A percentile compares a stretch with the other conserved stretches of the same genome.
These are phyloP conservation scores for Halcyon senegalensis DNA, from an alignment of 2,113 vertebrate species.

Conservation along the genomic window DNA sequence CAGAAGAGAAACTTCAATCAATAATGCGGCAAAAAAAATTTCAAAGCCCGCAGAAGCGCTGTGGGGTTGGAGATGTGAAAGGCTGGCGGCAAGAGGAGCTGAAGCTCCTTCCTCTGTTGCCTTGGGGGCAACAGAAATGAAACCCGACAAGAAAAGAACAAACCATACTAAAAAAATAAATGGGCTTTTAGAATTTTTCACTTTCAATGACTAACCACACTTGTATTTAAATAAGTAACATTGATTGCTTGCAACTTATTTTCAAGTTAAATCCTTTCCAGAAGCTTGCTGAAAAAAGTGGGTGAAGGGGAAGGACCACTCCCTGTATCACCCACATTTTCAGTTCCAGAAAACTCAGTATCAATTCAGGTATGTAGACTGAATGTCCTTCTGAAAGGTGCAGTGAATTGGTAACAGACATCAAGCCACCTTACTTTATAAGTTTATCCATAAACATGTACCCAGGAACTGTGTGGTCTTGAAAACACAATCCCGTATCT, in stretches of 20 bases:
- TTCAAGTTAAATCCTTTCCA: not conserved
- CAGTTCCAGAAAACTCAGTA: not conserved
- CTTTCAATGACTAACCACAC: not conserved
- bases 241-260: not conserved
- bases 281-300: not conserved
- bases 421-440: accelerated
- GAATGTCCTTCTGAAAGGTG: accelerated
- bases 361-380: not conserved
- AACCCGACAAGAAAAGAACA: not conserved
- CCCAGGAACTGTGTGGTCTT: not conserved
- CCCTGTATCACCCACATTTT: not conserved
- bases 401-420: not conserved
- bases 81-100: not conserved
- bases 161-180: not conserved
- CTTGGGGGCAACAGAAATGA: not conserved
- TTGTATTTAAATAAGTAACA: not conserved
- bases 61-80: not conserved
- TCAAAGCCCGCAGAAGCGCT: not conserved
- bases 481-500: not conserved
- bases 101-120: not conserved
- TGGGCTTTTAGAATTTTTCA: not conserved
- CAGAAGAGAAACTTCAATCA: not conserved
- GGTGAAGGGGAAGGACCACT: not conserved
- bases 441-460: not conserved
- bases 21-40: accelerated